Percentiles rank a stretch among this genome's conserved stretches.
Conservation (phyloP, 2,888 invertebrate genomes). For the Amphimallon solstitiale region DNA sequence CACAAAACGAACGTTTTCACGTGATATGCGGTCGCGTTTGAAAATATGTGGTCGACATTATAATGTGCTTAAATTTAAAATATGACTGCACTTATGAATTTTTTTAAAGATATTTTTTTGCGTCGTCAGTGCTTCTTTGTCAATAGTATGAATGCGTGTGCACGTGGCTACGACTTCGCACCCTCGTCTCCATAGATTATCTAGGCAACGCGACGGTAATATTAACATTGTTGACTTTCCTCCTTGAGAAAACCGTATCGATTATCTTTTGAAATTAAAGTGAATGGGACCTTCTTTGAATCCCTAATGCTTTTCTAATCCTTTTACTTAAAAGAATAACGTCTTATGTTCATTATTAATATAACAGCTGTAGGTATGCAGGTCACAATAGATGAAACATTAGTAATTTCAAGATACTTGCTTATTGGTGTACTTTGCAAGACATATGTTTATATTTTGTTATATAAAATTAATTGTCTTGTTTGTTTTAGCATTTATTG, state of each 20-base stretch:
- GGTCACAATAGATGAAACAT: no score
- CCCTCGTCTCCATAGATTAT: conserved; percentile 11
- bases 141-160: conserved; percentile 26
- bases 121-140: conserved; percentile 13
- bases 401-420: no score
- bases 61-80: no score
- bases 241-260: conserved; percentile 1
- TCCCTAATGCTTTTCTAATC: not conserved
- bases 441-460: no score
- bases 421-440: no score
- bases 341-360: no score
- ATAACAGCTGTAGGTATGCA: no score
- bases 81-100: not conserved
- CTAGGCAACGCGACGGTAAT: conserved; percentile 14
- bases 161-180: conserved; percentile 27
- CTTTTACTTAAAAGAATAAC: not conserved
- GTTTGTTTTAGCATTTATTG: no score
- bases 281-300: not conserved
- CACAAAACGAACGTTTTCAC: conserved; percentile 4
- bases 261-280: conserved; percentile 13
- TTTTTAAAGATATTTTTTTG: not conserved
- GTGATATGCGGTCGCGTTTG: not conserved
- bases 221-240: conserved; percentile 28
- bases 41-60: no score
- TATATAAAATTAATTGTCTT: no score